Evolutionary conservation across 2,797 vertebrate species (phyloP).

Genomic region (Decapterus maruadsi): DNA sequence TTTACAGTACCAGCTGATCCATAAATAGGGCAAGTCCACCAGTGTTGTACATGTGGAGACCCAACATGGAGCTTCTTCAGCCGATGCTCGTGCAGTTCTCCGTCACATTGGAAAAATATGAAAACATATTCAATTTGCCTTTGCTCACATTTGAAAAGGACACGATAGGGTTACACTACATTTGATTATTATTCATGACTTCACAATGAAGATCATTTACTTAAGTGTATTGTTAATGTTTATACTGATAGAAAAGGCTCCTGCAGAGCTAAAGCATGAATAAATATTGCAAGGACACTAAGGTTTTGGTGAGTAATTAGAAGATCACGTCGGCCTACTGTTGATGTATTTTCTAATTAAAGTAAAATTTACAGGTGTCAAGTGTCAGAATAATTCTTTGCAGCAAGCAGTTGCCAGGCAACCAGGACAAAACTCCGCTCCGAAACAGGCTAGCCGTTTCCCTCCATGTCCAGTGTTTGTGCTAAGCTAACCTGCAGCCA

Average conservation of each 20-base stretch:
- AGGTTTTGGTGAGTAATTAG: background rate
- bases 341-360: background rate
- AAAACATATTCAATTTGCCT: background rate
- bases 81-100: background rate
- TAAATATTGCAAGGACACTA: background rate
- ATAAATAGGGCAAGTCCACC: background rate
- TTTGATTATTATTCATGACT: background rate
- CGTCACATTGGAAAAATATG: background rate
- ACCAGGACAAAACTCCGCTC: constrained; percentile 21
- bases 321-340: background rate
- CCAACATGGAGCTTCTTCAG: background rate
- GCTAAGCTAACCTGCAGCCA: constrained; percentile 20
- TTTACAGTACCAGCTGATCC: constrained; percentile 1
- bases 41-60: background rate
- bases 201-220: background rate
- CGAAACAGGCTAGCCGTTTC: background rate
- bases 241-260: background rate
- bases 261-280: background rate
- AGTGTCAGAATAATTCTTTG: background rate
- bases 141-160: background rate
- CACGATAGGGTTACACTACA: background rate
- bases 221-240: background rate
- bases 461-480: constrained; percentile 2
- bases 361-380: background rate
- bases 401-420: constrained; percentile 45